Conservation (phyloP, 2,113 vertebrate species). For the Podilymbus podiceps region DNA sequence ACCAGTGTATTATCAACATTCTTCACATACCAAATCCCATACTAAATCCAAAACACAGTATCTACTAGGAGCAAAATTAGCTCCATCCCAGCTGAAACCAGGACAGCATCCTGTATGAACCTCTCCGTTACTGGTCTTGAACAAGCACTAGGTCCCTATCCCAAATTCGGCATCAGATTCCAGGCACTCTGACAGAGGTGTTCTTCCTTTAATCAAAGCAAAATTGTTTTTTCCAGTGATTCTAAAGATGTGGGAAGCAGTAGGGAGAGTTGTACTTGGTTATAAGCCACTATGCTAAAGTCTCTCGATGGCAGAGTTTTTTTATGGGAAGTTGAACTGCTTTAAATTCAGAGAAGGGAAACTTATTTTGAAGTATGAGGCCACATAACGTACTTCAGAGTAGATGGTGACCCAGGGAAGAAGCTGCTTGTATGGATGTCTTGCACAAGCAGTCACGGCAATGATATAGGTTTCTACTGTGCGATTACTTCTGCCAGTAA, state of each 20-base stretch:
- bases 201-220: background rate
- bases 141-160: background rate
- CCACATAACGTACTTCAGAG: background rate
- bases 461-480: rapidly evolving
- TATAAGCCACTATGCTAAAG: background rate
- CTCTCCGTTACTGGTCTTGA: background rate
- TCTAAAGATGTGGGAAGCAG: background rate
- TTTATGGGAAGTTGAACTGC: background rate
- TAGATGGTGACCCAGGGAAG: background rate
- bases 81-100: too few species aligned
- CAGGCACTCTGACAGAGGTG: background rate
- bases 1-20: too few species aligned
- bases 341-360: background rate
- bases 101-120: background rate
- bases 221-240: background rate
- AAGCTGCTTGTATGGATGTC: background rate
- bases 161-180: background rate
- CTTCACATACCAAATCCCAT: too few species aligned
- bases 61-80: too few species aligned
- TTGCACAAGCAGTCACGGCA: background rate
- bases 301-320: background rate
- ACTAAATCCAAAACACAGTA: too few species aligned
- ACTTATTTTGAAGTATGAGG: background rate
- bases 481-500: background rate
- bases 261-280: background rate